Evolutionary conservation across 2,797 vertebrate species (phyloP).

Genomic region (Momotus momota): DNA sequence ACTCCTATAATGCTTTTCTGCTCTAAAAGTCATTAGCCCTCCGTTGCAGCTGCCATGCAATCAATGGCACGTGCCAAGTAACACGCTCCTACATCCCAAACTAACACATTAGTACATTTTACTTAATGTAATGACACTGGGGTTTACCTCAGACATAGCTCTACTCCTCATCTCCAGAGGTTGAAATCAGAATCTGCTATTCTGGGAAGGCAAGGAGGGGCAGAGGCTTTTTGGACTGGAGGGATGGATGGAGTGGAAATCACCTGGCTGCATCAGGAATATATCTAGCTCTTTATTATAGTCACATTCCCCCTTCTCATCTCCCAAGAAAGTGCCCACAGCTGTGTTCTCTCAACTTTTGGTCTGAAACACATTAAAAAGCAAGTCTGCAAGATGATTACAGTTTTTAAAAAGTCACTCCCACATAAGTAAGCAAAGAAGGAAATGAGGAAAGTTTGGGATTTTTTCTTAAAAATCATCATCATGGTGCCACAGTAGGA

Average conservation of each 20-base stretch:
- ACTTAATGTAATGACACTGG: neutral
- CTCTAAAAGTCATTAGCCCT: neutral
- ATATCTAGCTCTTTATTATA: neutral
- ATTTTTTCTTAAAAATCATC: neutral
- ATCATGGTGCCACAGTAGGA: neutral
- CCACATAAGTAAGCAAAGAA: neutral
- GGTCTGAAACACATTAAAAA: slow-evolving; percentile 29
- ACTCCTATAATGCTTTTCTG: neutral
- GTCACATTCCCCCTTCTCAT: slow-evolving; percentile 12
- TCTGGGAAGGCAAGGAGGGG: neutral
- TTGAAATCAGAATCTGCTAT: neutral
- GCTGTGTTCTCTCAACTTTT: slow-evolving; percentile 18
- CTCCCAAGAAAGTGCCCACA: slow-evolving; percentile 28
- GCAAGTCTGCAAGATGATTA: neutral
- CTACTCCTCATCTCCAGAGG: neutral
- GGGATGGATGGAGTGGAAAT: neutral
- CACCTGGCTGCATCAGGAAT: slow-evolving; percentile 7
- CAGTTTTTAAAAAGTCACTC: slow-evolving; percentile 14
- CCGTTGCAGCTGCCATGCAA: neutral
- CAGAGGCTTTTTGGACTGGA: neutral
- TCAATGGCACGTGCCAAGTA: neutral
- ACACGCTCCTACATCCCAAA: neutral
- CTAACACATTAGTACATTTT: neutral
- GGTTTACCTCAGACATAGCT: neutral
- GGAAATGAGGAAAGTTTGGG: neutral